Base-by-base conservation (phyloP, 2,113 vertebrate genomes). In the Leucopternis melanops region DNA sequence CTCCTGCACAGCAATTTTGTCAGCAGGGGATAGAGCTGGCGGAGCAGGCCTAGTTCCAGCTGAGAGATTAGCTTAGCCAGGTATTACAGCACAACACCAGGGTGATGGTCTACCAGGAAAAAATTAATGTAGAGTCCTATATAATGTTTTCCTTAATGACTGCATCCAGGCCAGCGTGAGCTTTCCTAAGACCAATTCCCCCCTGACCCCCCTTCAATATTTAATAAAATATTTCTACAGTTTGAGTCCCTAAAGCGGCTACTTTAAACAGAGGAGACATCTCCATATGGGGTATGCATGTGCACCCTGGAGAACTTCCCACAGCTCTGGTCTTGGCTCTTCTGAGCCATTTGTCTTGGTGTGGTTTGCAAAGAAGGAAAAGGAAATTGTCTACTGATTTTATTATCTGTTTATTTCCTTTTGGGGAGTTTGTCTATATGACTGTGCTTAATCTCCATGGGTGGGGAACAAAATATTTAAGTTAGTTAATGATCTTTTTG, bases 331-430 rank as follows among this genome's bases (percentile, higher is more conserved):
- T 84, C 65, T 71, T 74, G 42, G 26, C 65, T 55, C 32, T 62
- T 78, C 50, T 34, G 72, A 78, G 88, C 2, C 1, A 78, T 80
- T 81, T 73, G 22, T 86, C 80, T 86, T 59, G 54, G 63, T 73
- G 82, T 49, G 55, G 16, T 86, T 88, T 70, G 32, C 80, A 63
- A 88, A 91, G 63, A 91, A 49, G 78, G 47, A 73, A 88, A 80
- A 95, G 90, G 93, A 95, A 92, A 90, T 90, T 62, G 45, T 55
- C n/a, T 34, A 1, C 66, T 91, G 67, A 84, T 86, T 77, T 82
- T 73, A 91, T 84, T 95, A 94, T 94, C 89, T 90, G 71, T 88
- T 95, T 86, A 81, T 96, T 97, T 96, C 59, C 85, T 88, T 67
- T 83, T 27, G 44, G 9, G 61, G 44, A 79, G 55, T 66, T 88